Conservation (phyloP, 2,113 vertebrate species). For the Antidorcas marsupialis region DNA sequence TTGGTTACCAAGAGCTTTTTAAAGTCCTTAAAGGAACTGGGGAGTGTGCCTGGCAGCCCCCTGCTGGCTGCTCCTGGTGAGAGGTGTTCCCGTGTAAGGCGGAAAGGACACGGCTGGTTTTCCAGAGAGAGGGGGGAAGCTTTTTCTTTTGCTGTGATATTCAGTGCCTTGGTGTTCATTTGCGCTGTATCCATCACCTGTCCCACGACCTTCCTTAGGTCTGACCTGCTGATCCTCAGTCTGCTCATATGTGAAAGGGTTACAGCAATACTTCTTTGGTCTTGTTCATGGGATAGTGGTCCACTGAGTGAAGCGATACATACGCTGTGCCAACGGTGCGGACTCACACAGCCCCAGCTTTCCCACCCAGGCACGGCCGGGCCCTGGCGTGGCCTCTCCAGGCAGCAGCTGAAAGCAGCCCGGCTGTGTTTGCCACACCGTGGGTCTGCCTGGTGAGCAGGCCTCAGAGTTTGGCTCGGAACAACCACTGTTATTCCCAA, state of each 20-base stretch:
- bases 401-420: rapidly evolving
- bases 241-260: neutral
- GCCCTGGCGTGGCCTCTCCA: neutral
- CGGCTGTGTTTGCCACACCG: neutral
- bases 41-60: neutral
- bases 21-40: neutral
- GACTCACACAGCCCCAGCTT: neutral
- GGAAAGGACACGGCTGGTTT: neutral
- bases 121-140: neutral
- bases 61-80: neutral
- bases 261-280: neutral
- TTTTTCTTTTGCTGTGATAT: neutral
- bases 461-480: neutral
- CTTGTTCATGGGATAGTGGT: neutral
- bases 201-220: neutral
- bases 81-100: neutral
- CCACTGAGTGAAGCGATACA: neutral
- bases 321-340: no score
- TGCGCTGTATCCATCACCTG: neutral
- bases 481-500: neutral
- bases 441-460: neutral
- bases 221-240: neutral
- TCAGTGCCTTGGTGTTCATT: neutral
- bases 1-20: neutral
- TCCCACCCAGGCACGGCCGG: neutral